Base-by-base conservation (phyloP, 2,113 vertebrate species). In the Pogona vitticeps region DNA sequence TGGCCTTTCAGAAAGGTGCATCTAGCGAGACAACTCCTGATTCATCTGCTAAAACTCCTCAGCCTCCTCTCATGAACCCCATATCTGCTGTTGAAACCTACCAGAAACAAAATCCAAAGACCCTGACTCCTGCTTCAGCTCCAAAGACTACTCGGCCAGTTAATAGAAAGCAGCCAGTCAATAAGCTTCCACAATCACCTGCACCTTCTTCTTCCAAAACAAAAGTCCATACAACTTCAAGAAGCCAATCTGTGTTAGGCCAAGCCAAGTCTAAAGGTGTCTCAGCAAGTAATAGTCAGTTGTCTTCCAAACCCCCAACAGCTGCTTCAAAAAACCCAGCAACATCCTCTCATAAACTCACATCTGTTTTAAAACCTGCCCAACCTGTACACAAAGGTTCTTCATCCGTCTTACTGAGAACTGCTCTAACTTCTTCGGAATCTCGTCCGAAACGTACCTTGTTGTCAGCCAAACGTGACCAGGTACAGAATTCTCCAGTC, bases 1-100 rank as follows among this genome's bases (percentile, higher is more conserved):
- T 98, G 92, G 97, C 98, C 0, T 99, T 98, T 85, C 98, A 99
- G 91, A 99, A 98, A 95, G 98, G 98, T 1, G 89, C 97, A 8
- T 94, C 96, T 58, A 96, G 93, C 71, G 95, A 96, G 77, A 91
- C 80, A 46, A 80, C 93, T 83, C 91, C 90, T 4, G 93, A 83
- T 61, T 93, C 38, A 0, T 89, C 80, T 10, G 68, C 84, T 71
- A 95, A 91, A 92, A 82, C 91, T 38, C 95, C 95, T 46, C 96
- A 95, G 85, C 91, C 97, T 68, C 97, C 98, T 59, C 84, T 96
- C 63, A 98, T 99, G 98, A 97, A 98, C 90, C 98, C 98, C 1
- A 96, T 99, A 38, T 96, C 98, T 26, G 98, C 97, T 4, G 97
- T 99, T 63, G 91, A 85, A 80, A 93, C 97, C 93, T 97, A 94